Conservation (phyloP, 1,140 invertebrate species). For the Lucilia cuprina region DNA sequence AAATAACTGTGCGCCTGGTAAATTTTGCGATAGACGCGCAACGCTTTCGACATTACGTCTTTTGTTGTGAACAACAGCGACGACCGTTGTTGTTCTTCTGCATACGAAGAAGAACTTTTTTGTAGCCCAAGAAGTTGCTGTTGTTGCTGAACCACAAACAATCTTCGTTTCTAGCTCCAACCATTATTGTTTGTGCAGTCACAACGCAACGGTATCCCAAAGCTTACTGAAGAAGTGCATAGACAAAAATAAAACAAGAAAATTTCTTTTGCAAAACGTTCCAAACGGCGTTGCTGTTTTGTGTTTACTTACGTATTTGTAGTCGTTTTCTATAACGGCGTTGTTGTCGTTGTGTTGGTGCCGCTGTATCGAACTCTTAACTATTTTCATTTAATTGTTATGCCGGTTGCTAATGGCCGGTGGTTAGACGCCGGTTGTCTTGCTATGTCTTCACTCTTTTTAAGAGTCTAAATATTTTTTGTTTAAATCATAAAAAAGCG, state of each 20-base stretch:
- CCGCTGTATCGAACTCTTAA: background rate
- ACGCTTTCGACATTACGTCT: slow-evolving; percentile 48
- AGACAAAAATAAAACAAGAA: background rate
- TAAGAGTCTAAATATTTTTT: background rate
- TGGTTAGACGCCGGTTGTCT: background rate
- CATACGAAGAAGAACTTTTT: no score
- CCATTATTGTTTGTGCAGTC: background rate
- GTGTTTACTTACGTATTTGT: no score
- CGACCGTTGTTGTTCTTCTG: no score
- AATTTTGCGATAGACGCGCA: slow-evolving; percentile 62
- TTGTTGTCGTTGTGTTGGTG: background rate
- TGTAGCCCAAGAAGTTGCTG: no score
- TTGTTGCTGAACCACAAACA: no score
- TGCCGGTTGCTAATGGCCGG: background rate
- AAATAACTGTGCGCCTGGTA: slow-evolving; percentile 52
- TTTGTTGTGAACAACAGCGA: slow-evolving; percentile 41
- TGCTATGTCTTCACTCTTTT: background rate
- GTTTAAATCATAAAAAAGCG: background rate
- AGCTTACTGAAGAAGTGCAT: background rate
- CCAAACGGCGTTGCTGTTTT: background rate
- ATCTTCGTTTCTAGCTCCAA: background rate
- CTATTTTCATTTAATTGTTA: background rate
- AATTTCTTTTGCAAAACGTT: background rate
- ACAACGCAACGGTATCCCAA: background rate
- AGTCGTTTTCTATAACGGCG: background rate